Evolutionary conservation across 2,113 vertebrate genomes (phyloP), one percentile per base, ranked within the genome.

Genomic region (Zosterops lateralis): DNA sequence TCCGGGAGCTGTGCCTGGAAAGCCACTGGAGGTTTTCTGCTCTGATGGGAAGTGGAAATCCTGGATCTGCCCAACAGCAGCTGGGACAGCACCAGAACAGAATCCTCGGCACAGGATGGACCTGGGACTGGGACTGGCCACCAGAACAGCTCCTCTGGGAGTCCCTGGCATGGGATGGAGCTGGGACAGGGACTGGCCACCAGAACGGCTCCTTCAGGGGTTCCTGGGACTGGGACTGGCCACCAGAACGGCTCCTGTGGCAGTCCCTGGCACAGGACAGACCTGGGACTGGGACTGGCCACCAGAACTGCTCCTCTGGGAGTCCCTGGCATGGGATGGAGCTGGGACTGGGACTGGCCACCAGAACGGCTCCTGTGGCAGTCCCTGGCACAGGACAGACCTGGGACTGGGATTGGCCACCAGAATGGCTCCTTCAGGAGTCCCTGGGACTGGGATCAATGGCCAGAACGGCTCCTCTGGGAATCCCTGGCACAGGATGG

Each of bases 71-170:
- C 7, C 3, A 14, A 12, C 34, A 60, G 58, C 7, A 48, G 57
- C 64, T 77, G 89, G 86, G 64, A 68, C 0, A 0, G 73, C 74
- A 91, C 78, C 60, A 56, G 65, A 34, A 36, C 9, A 0, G 44
- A 20, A 3, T 9, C 18, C 36, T 60, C 0, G 0, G 58, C 31
- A 36, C 0, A 1, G 45, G 8, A 44, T 5, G 25, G 25, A 13
- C 1, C 36, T 26, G 57, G 45, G 28, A 45, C 12, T 15, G 5
- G 70, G 71, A 58, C 6, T 11, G 4, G 53, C 40, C 31, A 45
- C 24, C 12, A 31, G 26, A 24, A 60, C 1, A 0, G 17, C 3
- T 50, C 16, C 34, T 17, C 1, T 0, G 0, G 48, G 20, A 25
- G 2, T 38, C 2, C 26, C 48, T 2, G 2, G 18, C 14, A 38